A percentile compares a stretch with the other conserved stretches of the same genome.
Evolutionary conservation across 2,888 invertebrate species (phyloP).

Genomic region (Yponomeuta cagnagella): DNA sequence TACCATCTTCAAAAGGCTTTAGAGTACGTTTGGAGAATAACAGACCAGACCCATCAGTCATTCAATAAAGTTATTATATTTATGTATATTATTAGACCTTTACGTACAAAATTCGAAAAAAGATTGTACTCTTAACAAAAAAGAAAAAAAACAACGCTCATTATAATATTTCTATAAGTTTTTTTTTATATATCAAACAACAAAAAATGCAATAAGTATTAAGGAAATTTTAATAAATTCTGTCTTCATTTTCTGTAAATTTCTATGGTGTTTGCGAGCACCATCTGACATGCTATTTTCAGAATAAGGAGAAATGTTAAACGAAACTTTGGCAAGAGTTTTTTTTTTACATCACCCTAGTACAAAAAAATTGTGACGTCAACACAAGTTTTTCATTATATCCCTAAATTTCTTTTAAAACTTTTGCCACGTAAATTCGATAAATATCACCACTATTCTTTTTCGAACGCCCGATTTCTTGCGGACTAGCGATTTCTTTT

Average conservation of each 20-base stretch:
- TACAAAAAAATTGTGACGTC: slow-evolving; percentile 34
- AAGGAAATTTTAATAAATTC: neutral
- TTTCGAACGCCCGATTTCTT: neutral
- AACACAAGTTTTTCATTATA: slow-evolving; percentile 30
- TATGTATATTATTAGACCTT: neutral
- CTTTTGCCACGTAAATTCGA: slow-evolving; percentile 69
- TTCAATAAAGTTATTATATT: neutral
- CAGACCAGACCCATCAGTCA: neutral
- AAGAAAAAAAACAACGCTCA: neutral
- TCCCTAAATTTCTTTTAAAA: slow-evolving; percentile 33
- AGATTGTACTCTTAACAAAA: slow-evolving; percentile 1
- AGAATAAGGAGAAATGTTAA: neutral
- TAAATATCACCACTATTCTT: slow-evolving; percentile 48
- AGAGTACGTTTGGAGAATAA: neutral
- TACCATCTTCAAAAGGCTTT: neutral
- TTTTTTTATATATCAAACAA: neutral
- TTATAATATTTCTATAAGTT: neutral
- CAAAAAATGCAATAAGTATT: neutral
- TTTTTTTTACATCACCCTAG: slow-evolving; percentile 25
- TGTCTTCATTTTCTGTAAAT: neutral
- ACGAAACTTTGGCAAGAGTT: slow-evolving; percentile 30
- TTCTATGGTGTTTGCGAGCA: neutral
- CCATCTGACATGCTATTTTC: neutral
- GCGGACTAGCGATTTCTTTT: neutral
- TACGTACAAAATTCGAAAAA: neutral